Base-by-base conservation (phyloP, 1,140 invertebrate species). In the Littorina saxatilis region DNA sequence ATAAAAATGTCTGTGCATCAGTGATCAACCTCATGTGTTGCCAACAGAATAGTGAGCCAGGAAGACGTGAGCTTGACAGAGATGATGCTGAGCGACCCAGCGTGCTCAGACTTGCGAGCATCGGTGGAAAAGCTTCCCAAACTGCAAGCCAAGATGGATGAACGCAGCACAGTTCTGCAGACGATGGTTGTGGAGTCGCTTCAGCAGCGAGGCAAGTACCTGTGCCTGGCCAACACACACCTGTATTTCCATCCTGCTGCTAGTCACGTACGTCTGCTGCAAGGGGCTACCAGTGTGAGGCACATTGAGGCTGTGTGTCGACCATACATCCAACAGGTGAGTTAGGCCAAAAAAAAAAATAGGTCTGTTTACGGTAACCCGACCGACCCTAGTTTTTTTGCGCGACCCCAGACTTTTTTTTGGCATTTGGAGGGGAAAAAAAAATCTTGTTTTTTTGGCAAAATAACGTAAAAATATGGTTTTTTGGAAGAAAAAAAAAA, bases 181-280 rank as follows among this genome's bases (percentile, higher is more conserved):
- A 89, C 92, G 23, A 91, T 94, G 39, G 88, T 95, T 47, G 92
- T 97, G 72, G 93, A 95, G 88, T 94, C 94, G 11, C 89, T 94
- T 72, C 94, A 95, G 13, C 93, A 94, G 87, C 92, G 93, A 11
- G 83, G 76, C 0, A 58, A 92, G 93, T 78, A 83, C 76, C 80
- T 97, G 47, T 89, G 97, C 78, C 93, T 98, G 74, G 96, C 95
- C 35, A 98, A 98, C 89, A 98, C 97, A 0, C 98, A 99, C 94
- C 94, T 99, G 27, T 99, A 97, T 91, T 99, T 98, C 89, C 96
- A 97, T 89, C 96, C 97, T 2, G 95, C 96, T 91, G 96, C 96
- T 11, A 95, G 97, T 93, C 96, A 98, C 88, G 96, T 99, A 85
- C 93, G 98, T 85, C 91, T 98, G 3, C 90, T 98, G 47, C 94